These are phyloP conservation scores for Papilio xuthus DNA, from an alignment of 1,140 invertebrate genomes.

Conservation along the genomic window DNA sequence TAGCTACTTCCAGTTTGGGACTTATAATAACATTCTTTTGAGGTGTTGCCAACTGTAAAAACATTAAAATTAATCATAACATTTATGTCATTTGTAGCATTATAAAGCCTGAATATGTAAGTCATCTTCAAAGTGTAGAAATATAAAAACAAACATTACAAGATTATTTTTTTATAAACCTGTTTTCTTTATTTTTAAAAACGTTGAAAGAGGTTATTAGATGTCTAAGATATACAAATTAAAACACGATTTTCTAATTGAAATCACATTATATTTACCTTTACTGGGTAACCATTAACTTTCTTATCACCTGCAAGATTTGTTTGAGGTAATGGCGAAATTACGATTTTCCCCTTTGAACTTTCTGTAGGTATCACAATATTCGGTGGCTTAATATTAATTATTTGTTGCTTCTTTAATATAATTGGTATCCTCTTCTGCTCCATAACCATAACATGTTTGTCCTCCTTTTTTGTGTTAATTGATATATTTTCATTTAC, in stretches of 20 bases:
- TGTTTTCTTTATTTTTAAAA: too few relatives aligned
- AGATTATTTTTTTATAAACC: too few relatives aligned
- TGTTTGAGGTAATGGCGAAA: conserved; percentile 55
- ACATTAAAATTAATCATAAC: neutral
- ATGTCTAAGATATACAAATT: too few relatives aligned
- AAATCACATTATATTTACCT: conserved; percentile 49
- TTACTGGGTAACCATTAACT: conserved; percentile 51
- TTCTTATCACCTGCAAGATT: conserved; percentile 44
- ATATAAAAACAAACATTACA: too few relatives aligned
- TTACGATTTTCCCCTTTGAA: conserved; percentile 65
- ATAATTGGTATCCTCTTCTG: conserved; percentile 62
- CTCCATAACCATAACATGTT: conserved; percentile 51
- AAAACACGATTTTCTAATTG: too few relatives aligned
- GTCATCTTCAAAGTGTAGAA: neutral
- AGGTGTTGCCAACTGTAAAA: conserved; percentile 46
- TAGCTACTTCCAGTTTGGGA: conserved; percentile 44
- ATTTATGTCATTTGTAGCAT: neutral
- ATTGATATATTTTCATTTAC: conserved; percentile 64
- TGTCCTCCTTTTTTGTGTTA: conserved; percentile 51
- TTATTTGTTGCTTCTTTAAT: conserved; percentile 51
- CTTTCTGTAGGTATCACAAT: conserved; percentile 56
- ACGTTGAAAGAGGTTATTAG: too few relatives aligned
- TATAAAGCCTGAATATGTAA: neutral
- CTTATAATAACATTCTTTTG: conserved; percentile 57
- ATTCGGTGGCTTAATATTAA: conserved; percentile 46